Evolutionary conservation across 2,797 vertebrate species (phyloP).

Genomic region (Siniperca scherzeri): DNA sequence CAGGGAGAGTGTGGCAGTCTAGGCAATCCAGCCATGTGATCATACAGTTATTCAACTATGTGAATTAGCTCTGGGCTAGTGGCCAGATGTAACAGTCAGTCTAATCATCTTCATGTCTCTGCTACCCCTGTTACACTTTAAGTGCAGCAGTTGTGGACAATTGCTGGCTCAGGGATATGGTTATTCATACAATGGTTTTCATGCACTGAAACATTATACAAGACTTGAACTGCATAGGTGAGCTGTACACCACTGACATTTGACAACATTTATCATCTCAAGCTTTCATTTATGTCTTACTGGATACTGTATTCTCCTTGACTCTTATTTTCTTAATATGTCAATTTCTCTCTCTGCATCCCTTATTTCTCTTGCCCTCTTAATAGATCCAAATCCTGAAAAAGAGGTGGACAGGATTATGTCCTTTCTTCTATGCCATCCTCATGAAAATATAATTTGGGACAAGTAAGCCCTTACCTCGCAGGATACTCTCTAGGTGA

Average conservation of each 20-base stretch:
- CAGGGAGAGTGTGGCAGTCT: conserved; percentile 62
- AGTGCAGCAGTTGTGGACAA: conserved; percentile 38
- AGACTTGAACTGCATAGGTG: conserved; percentile 32
- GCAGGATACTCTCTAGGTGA: conserved; percentile 65
- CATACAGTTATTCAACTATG: conserved; percentile 70
- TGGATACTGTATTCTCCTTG: conserved; percentile 18
- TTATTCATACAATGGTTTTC: conserved; percentile 32
- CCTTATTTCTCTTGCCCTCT: conserved; percentile 17
- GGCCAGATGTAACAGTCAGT: conserved; percentile 71
- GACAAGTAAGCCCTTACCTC: conserved; percentile 62
- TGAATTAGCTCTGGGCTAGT: conserved; percentile 72
- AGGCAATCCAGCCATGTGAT: conserved; percentile 64
- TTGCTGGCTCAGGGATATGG: conserved; percentile 47
- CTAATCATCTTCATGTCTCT: conserved; percentile 64
- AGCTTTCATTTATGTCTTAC: conserved; percentile 16
- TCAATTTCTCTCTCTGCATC: background rate
- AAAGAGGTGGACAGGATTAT: conserved; percentile 51
- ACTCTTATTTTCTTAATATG: conserved; percentile 19
- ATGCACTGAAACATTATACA: conserved; percentile 46
- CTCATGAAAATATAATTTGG: conserved; percentile 72
- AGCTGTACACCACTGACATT: conserved; percentile 6
- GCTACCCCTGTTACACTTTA: conserved; percentile 55
- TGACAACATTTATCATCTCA: background rate
- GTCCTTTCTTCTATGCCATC: conserved; percentile 43
- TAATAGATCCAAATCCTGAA: conserved; percentile 45